These are phyloP conservation scores for Silurus aristotelis DNA, from an alignment of 2,797 vertebrate genomes.

Conservation along the genomic window DNA sequence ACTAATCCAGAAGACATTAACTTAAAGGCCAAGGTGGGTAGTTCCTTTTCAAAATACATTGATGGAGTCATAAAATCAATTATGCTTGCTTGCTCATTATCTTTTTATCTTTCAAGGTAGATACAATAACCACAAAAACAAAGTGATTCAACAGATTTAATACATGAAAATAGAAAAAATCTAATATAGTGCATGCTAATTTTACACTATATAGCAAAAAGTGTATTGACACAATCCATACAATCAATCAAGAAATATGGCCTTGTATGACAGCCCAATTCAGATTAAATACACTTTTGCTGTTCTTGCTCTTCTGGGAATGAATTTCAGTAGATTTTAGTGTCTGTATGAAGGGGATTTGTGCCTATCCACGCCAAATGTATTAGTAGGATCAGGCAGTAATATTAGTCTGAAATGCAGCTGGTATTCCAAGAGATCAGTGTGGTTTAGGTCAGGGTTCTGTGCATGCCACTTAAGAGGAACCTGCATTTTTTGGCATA, in stretches of 20 bases:
- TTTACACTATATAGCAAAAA: not conserved
- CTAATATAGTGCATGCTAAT: no score
- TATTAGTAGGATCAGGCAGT: no score
- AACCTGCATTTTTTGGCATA: no score
- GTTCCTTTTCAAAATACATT: not conserved
- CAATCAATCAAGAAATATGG: not conserved
- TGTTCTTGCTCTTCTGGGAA: not conserved
- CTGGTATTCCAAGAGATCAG: no score
- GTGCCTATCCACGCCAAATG: no score
- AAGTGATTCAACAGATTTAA: not conserved
- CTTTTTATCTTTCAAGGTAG: not conserved
- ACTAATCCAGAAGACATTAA: not conserved
- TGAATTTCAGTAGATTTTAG: no score
- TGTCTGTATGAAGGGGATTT: no score
- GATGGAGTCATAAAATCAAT: no score
- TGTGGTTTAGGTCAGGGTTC: no score
- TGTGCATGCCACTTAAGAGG: no score
- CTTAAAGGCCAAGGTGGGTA: not conserved
- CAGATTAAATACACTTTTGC: not conserved
- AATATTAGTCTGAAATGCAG: no score
- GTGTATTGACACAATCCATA: not conserved
- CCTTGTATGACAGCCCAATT: not conserved
- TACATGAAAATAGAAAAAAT: not conserved
- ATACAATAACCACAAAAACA: not conserved
- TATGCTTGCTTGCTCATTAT: no score